phyloP scores from a whole-genome alignment of 2,888 invertebrate species.

The Scrobipalpa costella region DNA sequence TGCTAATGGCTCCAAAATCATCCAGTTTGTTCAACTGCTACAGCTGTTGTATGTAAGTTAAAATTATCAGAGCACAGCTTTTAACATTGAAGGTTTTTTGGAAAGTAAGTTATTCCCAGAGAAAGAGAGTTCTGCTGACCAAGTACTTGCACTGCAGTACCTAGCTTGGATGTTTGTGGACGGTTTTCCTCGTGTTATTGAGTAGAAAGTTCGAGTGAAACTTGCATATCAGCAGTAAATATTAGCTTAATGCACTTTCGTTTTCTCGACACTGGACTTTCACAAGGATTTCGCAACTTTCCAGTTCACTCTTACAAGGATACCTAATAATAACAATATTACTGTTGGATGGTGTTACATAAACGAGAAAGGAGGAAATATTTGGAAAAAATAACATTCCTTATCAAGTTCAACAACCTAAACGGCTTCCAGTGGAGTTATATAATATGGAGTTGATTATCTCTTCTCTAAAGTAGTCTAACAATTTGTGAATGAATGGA shows the following conservation, averaged over 20 bases:
- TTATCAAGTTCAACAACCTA: not conserved
- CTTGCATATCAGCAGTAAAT: constrained; percentile 48
- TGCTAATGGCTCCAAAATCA: no score
- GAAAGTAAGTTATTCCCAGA: not conserved
- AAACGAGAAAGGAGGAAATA: constrained; percentile 17
- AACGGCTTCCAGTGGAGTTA: not conserved
- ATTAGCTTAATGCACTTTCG: constrained; percentile 61
- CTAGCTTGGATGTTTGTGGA: not conserved
- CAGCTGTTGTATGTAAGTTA: not conserved
- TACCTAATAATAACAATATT: constrained; percentile 7
- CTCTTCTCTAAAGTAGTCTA: not conserved
- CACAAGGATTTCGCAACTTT: constrained; percentile 51
- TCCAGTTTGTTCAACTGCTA: no score
- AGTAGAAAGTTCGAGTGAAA: constrained; percentile 59
- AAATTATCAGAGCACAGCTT: not conserved
- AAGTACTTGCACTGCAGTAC: not conserved
- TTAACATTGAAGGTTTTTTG: not conserved
- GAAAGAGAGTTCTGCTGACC: not conserved
- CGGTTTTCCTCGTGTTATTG: constrained; percentile 35
- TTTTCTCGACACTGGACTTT: constrained; percentile 57
- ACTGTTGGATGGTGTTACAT: not conserved
- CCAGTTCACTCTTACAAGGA: constrained; percentile 34
- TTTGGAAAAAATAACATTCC: not conserved
- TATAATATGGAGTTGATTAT: not conserved
- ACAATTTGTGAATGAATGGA: not conserved